A percentile compares a stretch with the other conserved stretches of the same genome.
These are phyloP conservation scores for Callorhinus ursinus DNA, from an alignment of 2,113 vertebrate genomes.

Conservation along the genomic window DNA sequence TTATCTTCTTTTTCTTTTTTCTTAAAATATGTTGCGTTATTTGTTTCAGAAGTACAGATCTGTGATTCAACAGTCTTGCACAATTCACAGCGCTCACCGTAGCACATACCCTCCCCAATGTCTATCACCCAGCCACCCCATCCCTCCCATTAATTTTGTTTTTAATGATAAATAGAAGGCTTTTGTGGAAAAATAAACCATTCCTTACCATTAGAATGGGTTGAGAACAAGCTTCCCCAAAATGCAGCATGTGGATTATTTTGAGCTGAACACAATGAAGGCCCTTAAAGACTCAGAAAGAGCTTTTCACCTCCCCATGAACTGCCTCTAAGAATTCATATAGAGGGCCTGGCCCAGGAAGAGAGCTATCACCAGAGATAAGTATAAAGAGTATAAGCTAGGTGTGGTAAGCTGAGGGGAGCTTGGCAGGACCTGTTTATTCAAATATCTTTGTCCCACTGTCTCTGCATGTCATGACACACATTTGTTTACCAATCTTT, in stretches of 20 bases:
- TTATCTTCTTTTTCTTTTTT: too few relatives aligned
- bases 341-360: background rate
- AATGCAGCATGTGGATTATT: background rate
- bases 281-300: background rate
- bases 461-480: background rate
- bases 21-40: too few relatives aligned
- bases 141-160: slow-evolving; percentile 25
- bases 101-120: too few relatives aligned
- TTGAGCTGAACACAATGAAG: background rate
- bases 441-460: background rate
- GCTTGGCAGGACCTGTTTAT: background rate
- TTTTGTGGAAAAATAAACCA: background rate
- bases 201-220: background rate
- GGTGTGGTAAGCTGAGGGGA: background rate
- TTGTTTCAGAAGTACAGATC: too few relatives aligned
- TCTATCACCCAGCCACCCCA: too few relatives aligned
- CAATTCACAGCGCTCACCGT: too few relatives aligned
- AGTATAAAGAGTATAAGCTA: background rate
- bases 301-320: background rate
- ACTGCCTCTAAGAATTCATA: background rate
- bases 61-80: too few relatives aligned
- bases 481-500: background rate
- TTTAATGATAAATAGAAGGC: background rate
- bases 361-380: background rate
- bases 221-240: background rate